phyloP scores from a whole-genome alignment of 2,888 invertebrate species.

The Acronicta leporina region DNA sequence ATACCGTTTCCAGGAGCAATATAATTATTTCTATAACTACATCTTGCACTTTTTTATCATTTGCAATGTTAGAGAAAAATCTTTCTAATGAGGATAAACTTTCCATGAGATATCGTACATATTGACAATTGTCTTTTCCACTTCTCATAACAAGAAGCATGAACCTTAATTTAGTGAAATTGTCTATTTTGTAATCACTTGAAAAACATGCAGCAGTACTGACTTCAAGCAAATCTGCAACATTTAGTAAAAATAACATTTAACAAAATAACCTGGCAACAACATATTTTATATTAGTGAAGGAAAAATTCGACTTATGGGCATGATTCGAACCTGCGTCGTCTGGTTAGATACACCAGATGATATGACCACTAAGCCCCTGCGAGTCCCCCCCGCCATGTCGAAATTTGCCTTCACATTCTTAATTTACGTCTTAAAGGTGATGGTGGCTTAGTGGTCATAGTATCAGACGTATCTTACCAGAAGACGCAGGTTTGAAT shows the following conservation, averaged over 20 bases:
- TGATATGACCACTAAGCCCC: too few relatives aligned
- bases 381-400: too few relatives aligned
- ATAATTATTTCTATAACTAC: conserved; percentile 75
- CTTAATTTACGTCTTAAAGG: too few relatives aligned
- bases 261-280: neutral
- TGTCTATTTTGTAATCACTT: conserved; percentile 72
- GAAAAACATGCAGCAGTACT: conserved; percentile 68
- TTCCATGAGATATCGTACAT: conserved; percentile 74
- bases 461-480: too few relatives aligned
- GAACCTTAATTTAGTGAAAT: conserved; percentile 78
- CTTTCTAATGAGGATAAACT: conserved; percentile 69
- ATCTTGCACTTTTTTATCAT: conserved; percentile 81
- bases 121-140: conserved; percentile 79
- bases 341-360: too few relatives aligned
- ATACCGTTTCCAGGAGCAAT: conserved; percentile 76
- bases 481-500: too few relatives aligned
- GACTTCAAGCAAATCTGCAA: conserved; percentile 79
- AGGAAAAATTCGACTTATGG: too few relatives aligned
- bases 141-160: conserved; percentile 81
- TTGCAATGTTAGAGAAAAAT: conserved; percentile 67
- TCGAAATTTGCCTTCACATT: too few relatives aligned
- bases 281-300: neutral
- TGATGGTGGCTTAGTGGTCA: too few relatives aligned
- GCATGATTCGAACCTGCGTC: too few relatives aligned
- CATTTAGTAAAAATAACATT: neutral